Evolutionary conservation across 2,113 vertebrate species (phyloP), one percentile per base, ranked within the genome.

Genomic region (Cephalopholis sonnerati): DNA sequence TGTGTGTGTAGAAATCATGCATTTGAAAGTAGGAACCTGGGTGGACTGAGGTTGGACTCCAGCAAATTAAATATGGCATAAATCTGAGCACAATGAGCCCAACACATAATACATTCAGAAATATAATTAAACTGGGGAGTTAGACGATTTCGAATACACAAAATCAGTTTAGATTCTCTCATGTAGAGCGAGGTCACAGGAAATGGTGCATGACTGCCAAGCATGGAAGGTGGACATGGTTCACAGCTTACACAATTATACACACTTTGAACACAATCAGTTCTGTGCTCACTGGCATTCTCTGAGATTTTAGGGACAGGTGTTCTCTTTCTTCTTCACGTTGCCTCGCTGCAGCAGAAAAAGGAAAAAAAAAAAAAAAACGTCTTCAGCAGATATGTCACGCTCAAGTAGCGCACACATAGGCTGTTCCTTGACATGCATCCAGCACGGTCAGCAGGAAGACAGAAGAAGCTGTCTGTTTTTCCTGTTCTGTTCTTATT

Each of bases 351-450:
- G 66, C 74, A 63, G 77, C 64, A 83, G 72, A 59, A 84, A 77
- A 70, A 8, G 46, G 25, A 16, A 20, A 9, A 3, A 16, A 61
- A 51, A 71, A 22, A 50, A 55, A 59, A 44, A 69, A 72, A 29
- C 15, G 9, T 78, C 66, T 86, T 87, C 65, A 80, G 84, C 75
- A 87, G 55, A 89, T 85, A 79, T 85, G 78, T 88, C 82, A 85
- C 13, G 57, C 84, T 80, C 67, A 72, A 50, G 50, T 51, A 73
- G 58, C 54, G 16, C 82, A 66, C 71, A 64, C 84, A 84, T 4
- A 24, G 64, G n/a, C 79, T 70, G 48, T 82, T 84, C 82, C 81
- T 29, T 88, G 78, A 75, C 70, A 74, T 63, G 71, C 32, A 69
- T 59, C 54, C 57, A 18, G 82, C 78, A 15, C 50, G 69, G 84